Conservation (phyloP, 35 echinoderm and acorn worm genomes). For the Apostichopus parvimensis region DNA sequence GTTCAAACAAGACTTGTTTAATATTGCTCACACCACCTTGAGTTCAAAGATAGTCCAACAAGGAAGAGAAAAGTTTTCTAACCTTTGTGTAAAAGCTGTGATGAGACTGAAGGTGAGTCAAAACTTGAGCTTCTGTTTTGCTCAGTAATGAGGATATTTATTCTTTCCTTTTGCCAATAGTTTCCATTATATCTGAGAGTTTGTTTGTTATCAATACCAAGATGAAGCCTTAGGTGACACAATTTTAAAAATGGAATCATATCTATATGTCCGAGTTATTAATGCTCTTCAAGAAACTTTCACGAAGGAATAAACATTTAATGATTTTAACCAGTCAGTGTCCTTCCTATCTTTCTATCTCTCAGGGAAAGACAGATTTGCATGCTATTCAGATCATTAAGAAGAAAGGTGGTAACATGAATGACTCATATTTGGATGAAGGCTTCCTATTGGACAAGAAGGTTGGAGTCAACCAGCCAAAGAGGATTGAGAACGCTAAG, state of each 20-base stretch:
- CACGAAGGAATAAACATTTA: not conserved
- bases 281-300: not conserved
- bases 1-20: constrained; percentile 80
- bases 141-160: too few relatives aligned
- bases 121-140: too few relatives aligned
- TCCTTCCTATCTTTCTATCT: not conserved
- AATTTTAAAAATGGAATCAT: too few relatives aligned
- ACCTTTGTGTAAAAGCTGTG: constrained; percentile 86
- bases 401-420: constrained; percentile 93
- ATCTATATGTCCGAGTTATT: too few relatives aligned
- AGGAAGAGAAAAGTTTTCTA: constrained; percentile 74
- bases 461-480: constrained; percentile 85
- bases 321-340: not conserved
- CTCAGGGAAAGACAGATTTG: constrained; percentile 83
- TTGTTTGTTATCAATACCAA: too few relatives aligned
- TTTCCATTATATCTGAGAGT: too few relatives aligned
- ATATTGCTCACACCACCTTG: constrained; percentile 94
- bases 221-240: too few relatives aligned
- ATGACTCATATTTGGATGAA: constrained; percentile 84
- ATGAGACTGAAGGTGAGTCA: constrained; percentile 84
- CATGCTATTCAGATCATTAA: constrained; percentile 98
- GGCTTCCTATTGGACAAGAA: constrained; percentile 95
- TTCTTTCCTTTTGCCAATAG: too few relatives aligned
- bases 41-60: constrained; percentile 92
- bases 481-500: constrained; percentile 91